Evolutionary conservation across 2,888 invertebrate genomes (phyloP), one percentile per base, ranked within the genome.

Genomic region (Notodonta ziczac): DNA sequence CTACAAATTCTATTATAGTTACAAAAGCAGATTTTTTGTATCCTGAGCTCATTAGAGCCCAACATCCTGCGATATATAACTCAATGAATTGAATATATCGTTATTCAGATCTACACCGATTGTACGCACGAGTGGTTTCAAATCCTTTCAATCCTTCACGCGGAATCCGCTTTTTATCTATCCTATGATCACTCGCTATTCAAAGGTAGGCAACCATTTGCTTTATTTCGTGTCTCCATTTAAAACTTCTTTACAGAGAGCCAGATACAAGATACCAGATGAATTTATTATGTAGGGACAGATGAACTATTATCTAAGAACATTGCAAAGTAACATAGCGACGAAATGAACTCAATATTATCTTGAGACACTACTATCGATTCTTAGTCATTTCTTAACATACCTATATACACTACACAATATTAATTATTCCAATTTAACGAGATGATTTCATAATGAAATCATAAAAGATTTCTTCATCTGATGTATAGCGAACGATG

Each of bases 91-190:
- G 67, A 80, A 77, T 80, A 77, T 77, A 75, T 72, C 71, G 65
- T 76, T 83, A 85, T 86, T 80, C 67, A 79, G 83, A 84, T 87
- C 76, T 69, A 74, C 76, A 80, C 69, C 68, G 67, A 72, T 75
- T 62, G 71, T 72, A 78, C 78, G 82, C 81, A 82, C 77, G 81
- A 85, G 75, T 82, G 77, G 74, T 78, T 80, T 77, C 77, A 79
- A 81, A 82, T 83, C 79, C 77, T 83, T 80, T 76, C 70, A 76
- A 76, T 81, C 76, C 76, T 78, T 76, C 77, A 72, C 80, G 78
- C 73, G 77, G 77, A 76, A 83, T 84, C 78, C 74, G 73, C 78
- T 79, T 84, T 84, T 84, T 86, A 83, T 81, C 79, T 74, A 77
- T 82, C 81, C 82, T 81, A 80, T 81, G 83, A 88, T 87, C 87